Evolutionary conservation across 2,888 invertebrate genomes (phyloP).

Genomic region (Aquatica leii): DNA sequence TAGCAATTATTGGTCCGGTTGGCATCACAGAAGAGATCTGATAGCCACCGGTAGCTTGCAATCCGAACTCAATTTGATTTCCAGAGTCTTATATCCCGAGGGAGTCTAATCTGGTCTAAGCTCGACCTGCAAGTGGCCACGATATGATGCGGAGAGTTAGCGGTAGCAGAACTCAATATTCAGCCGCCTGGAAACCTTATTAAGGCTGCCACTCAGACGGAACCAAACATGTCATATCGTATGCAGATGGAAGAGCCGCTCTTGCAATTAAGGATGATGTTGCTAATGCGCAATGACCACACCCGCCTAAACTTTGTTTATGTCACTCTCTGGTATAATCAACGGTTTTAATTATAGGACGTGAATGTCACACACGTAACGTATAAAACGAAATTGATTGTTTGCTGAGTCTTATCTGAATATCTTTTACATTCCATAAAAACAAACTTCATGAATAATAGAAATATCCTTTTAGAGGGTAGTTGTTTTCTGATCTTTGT

Average conservation of each 20-base stretch:
- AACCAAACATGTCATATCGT: constrained; percentile 56
- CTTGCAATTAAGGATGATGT: constrained; percentile 52
- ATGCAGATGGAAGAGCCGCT: constrained; percentile 53
- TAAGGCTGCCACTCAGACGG: constrained; percentile 60
- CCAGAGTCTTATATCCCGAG: constrained; percentile 56
- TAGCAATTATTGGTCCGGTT: constrained; percentile 52
- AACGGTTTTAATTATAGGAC: constrained; percentile 37
- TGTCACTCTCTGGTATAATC: constrained; percentile 38
- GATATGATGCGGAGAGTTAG: constrained; percentile 54
- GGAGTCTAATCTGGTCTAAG: constrained; percentile 61
- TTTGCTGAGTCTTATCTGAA: constrained; percentile 42
- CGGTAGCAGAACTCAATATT: constrained; percentile 61
- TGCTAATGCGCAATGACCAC: constrained; percentile 43
- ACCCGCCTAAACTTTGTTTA: constrained; percentile 39
- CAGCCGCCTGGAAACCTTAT: constrained; percentile 63
- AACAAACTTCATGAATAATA: constrained; percentile 48
- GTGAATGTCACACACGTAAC: constrained; percentile 37
- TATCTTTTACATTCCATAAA: constrained; percentile 47
- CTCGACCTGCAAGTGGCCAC: constrained; percentile 60
- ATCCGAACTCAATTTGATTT: constrained; percentile 63
- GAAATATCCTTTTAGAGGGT: constrained; percentile 47
- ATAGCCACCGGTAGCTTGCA: constrained; percentile 55
- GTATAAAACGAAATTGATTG: constrained; percentile 42
- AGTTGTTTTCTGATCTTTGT: constrained; percentile 42
- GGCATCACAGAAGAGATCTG: constrained; percentile 50